Percentiles rank a stretch among this genome's conserved stretches.
These are phyloP conservation scores for Drosophila merina DNA, from an alignment of 2,888 invertebrate species.

Conservation along the genomic window DNA sequence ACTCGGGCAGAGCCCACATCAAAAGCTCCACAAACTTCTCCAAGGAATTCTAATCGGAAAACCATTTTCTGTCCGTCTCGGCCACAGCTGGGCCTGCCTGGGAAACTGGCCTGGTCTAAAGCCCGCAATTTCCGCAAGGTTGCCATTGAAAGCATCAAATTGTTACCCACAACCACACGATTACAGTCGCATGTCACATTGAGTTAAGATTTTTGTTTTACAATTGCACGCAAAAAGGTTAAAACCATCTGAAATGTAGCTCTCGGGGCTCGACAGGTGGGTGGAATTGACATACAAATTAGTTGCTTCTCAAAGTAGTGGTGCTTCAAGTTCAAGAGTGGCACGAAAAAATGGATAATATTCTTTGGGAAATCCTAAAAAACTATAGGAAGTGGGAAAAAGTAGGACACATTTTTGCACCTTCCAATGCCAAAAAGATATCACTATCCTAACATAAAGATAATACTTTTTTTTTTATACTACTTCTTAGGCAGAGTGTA, in stretches of 20 bases:
- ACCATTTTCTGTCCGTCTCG: slow-evolving; percentile 13
- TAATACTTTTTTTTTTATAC: no score
- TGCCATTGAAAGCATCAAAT: slow-evolving; percentile 59
- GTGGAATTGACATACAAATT: slow-evolving; percentile 73
- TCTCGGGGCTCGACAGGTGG: slow-evolving; percentile 36
- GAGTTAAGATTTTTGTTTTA: slow-evolving; percentile 18
- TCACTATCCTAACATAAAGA: no score
- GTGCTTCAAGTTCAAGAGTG: slow-evolving; percentile 71
- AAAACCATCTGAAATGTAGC: slow-evolving; percentile 21
- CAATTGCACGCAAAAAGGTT: slow-evolving; percentile 55
- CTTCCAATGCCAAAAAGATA: no score
- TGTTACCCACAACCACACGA: slow-evolving; percentile 64
- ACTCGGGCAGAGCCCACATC: slow-evolving; percentile 21
- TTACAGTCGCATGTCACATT: slow-evolving; percentile 75
- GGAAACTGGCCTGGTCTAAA: slow-evolving; percentile 64
- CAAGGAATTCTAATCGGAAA: slow-evolving; percentile 43
- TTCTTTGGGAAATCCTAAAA: slow-evolving; percentile 20
- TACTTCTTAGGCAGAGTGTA: not conserved
- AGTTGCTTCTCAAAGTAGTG: slow-evolving; percentile 53
- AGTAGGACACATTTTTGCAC: no score
- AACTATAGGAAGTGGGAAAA: no score
- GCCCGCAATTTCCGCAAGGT: slow-evolving; percentile 33
- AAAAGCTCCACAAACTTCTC: slow-evolving; percentile 32
- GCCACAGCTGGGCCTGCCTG: slow-evolving; percentile 54
- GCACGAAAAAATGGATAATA: slow-evolving; percentile 25